Conservation (phyloP, 64 coral and sea anemone species). For the Porites australiensis region DNA sequence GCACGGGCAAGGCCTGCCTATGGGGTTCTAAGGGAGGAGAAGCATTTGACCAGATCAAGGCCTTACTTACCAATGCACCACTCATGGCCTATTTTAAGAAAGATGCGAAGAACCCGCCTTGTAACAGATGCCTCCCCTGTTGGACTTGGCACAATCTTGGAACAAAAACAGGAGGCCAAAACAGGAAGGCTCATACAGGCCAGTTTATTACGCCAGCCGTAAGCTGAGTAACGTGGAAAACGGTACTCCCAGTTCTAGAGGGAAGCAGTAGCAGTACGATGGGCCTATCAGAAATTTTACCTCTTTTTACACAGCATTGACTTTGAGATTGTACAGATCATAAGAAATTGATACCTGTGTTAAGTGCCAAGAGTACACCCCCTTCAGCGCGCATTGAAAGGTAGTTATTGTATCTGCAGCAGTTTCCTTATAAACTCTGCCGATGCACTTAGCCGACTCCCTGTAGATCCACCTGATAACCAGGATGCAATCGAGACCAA, state of each 20-base stretch:
- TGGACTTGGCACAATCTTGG: constrained; percentile 28
- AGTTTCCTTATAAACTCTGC: constrained; percentile 32
- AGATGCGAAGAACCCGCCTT: constrained; percentile 3
- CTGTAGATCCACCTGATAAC: not conserved
- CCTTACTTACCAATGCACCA: constrained; percentile 13
- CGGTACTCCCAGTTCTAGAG: constrained; percentile 40
- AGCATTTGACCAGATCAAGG: constrained; percentile 38
- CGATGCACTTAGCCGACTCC: constrained; percentile 17
- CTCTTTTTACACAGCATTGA: constrained; percentile 26
- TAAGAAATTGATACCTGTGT: not conserved
- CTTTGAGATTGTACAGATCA: constrained; percentile 43
- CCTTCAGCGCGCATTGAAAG: constrained; percentile 14
- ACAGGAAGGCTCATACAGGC: constrained; percentile 7
- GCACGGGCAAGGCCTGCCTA: not conserved
- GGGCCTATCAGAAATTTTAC: constrained; percentile 43
- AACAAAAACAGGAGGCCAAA: constrained; percentile 30
- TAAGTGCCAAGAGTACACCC: not conserved
- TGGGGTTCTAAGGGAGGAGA: constrained; percentile 15
- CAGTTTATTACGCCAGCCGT: constrained; percentile 44
- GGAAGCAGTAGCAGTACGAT: constrained; percentile 37
- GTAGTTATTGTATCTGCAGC: constrained; percentile 38
- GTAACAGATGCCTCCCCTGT: constrained; percentile 38
- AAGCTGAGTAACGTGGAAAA: constrained; percentile 27
- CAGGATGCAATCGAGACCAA: not conserved
- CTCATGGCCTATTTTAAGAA: constrained; percentile 62